phyloP scores from a whole-genome alignment of 2,888 invertebrate genomes.

The Priocnemis perturbator region DNA sequence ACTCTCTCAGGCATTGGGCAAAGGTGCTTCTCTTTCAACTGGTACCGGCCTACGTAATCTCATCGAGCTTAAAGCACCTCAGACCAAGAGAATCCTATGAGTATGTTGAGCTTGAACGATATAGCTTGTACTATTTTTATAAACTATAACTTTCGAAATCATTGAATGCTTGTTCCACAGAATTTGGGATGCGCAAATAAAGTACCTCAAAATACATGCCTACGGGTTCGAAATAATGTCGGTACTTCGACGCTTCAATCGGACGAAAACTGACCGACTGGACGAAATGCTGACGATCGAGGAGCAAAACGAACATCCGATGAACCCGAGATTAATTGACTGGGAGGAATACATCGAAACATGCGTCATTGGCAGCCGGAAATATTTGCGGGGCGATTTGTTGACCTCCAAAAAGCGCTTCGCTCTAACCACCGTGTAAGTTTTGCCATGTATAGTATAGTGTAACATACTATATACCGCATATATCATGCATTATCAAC shows the following conservation, averaged over 20 bases:
- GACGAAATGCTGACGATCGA: conserved; percentile 60
- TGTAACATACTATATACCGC: too few relatives aligned
- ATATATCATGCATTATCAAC: too few relatives aligned
- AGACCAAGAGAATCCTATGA: too few relatives aligned
- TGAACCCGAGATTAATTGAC: conserved; percentile 75
- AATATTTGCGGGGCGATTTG: too few relatives aligned
- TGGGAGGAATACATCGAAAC: conserved; percentile 77
- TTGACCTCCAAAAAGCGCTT: too few relatives aligned
- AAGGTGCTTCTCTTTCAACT: conserved; percentile 57
- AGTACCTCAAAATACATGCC: conserved; percentile 73
- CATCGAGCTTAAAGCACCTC: too few relatives aligned
- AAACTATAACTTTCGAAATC: too few relatives aligned
- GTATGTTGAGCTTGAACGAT: too few relatives aligned
- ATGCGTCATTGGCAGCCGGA: conserved; percentile 77
- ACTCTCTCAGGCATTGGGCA: conserved; percentile 72
- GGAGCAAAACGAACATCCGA: conserved; percentile 73
- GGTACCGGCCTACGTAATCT: conserved; percentile 46
- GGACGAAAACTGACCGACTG: conserved; percentile 66
- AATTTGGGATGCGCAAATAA: conserved; percentile 76
- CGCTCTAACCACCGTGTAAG: too few relatives aligned
- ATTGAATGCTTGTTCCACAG: conserved; percentile 61
- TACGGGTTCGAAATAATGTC: conserved; percentile 76
- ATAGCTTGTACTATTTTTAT: too few relatives aligned
- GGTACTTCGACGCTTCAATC: conserved; percentile 68
- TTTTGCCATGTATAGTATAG: too few relatives aligned